Base-by-base conservation (phyloP, 2,888 invertebrate genomes). In the Uloborus plumipes region DNA sequence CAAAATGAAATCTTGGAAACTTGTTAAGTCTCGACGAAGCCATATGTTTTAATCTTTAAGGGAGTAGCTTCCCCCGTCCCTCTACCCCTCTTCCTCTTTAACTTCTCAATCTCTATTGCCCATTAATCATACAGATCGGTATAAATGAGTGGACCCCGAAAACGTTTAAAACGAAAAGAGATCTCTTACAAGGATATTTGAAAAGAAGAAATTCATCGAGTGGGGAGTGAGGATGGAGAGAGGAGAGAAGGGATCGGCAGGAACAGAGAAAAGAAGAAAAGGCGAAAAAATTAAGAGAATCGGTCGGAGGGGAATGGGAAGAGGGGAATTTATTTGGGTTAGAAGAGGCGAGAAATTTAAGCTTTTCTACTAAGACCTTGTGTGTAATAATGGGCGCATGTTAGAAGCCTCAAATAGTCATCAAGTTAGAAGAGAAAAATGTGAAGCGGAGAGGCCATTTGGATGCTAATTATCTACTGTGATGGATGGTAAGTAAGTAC, bases 1-100 rank as follows among this genome's bases (percentile, higher is more conserved):
- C 80, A 81, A 81, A 81, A 81, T 81, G 80, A 81, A 81, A 81
- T 81, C 74, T 81, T 81, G 80, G 74, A 81, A 81, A 81, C 80
- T 81, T 81, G 80, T 81, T 81, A 81, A 81, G 74, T 81, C 70
- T 26, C 50, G 69, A 75, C 65, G 50, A 74, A 74, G 80, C 74
- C 80, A 81, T 81, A 81, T 81, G 80, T 81, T 81, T 81, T 81
- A 81, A 81, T 81, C 80, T 81, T 65, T 74, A 70, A 73, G 7
- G 70, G 62, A 76, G 76, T 39, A 39, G 39, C 61, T 31, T 15
- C 61, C 61, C 26, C 26, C 26, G 14, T 15, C 22, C 47, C n/a
- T 47, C 39, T 15, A 51, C 20, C 58, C 51, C 31, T 70, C 55
- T 50, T 31, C 67, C 71, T 66, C 39, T 67, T 69, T 76, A 79